A percentile compares a stretch with the other conserved stretches of the same genome.
Evolutionary conservation across 1,140 invertebrate genomes (phyloP).

Genomic region (Bombus pascuorum): DNA sequence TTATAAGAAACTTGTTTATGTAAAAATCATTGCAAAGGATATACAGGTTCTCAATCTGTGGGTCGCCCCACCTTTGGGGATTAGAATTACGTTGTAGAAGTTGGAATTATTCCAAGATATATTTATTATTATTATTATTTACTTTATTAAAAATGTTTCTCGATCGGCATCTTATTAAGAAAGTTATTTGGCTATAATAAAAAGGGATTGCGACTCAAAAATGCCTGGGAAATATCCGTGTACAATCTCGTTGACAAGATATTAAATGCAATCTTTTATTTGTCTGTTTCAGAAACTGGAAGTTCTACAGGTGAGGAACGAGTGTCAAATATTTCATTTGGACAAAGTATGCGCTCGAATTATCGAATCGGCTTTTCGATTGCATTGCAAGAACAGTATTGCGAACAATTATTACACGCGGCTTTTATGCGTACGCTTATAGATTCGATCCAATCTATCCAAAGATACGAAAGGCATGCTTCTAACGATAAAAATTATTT

Average conservation of each 20-base stretch:
- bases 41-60: neutral
- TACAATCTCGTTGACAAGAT: neutral
- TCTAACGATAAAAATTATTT: neutral
- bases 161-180: too few species aligned
- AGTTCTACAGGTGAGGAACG: constrained; percentile 69
- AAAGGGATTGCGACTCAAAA: neutral
- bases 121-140: too few species aligned
- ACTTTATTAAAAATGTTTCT: too few species aligned
- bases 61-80: too few species aligned
- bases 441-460: neutral
- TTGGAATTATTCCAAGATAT: too few species aligned
- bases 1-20: neutral
- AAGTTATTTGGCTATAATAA: too few species aligned
- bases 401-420: constrained; percentile 1
- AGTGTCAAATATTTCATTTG: neutral
- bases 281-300: constrained; percentile 73
- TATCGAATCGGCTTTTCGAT: constrained; percentile 15
- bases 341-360: constrained; percentile 63
- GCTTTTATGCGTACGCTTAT: constrained; percentile 10
- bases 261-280: neutral
- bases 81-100: too few species aligned
- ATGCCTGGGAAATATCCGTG: neutral
- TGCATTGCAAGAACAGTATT: neutral
- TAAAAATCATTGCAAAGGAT: neutral
- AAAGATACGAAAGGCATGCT: constrained; percentile 14